Conservation (phyloP, 2,113 vertebrate genomes). For the Panurus biarmicus region DNA sequence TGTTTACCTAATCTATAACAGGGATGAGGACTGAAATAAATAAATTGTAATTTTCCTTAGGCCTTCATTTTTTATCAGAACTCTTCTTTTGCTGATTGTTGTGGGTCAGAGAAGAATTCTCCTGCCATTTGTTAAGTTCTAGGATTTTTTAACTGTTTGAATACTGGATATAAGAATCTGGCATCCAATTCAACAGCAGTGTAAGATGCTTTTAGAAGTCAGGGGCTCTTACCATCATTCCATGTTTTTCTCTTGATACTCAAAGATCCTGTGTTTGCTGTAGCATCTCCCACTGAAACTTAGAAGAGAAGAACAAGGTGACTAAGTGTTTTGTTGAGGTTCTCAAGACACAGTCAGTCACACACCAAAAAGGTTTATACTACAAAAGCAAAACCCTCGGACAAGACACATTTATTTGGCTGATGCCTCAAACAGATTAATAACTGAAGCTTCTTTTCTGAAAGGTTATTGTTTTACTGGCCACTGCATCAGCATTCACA, state of each 20-base stretch:
- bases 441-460: background rate
- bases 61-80: background rate
- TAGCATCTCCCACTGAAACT: constrained; percentile 56
- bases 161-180: background rate
- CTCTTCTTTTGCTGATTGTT: background rate
- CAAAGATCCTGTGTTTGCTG: constrained; percentile 16
- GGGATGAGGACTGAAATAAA: background rate
- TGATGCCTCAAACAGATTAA: background rate
- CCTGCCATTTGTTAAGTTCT: background rate
- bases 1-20: background rate
- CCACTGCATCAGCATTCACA: background rate
- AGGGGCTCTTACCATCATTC: constrained; percentile 43
- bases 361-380: background rate
- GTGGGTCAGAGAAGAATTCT: background rate
- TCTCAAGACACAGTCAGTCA: background rate
- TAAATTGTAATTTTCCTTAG: background rate
- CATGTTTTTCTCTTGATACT: constrained; percentile 61
- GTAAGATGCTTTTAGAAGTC: background rate
- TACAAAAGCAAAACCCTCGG: background rate
- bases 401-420: background rate
- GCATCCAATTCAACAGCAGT: background rate
- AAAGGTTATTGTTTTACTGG: background rate
- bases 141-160: background rate
- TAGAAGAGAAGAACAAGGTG: constrained; percentile 15
- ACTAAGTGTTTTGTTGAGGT: background rate